Conservation (phyloP, 2,797 vertebrate species). For the Chrysocyon brachyurus region DNA sequence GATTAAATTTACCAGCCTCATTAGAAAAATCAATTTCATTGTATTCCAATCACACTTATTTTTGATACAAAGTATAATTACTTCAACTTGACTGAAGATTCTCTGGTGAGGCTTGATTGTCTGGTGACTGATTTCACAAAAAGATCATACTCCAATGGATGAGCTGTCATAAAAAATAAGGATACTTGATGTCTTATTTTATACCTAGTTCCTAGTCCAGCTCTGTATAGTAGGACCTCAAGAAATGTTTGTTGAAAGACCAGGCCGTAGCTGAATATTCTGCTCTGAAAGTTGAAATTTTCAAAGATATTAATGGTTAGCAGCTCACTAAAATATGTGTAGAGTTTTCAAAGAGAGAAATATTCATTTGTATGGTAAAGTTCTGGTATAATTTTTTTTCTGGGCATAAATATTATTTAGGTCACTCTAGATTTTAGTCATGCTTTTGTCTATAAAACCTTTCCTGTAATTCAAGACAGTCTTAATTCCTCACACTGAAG, state of each 20-base stretch:
- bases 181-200: background rate
- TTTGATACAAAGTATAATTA: background rate
- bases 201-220: background rate
- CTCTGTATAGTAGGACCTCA: background rate
- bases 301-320: background rate
- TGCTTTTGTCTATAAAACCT: background rate
- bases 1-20: background rate
- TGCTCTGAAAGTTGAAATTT: background rate
- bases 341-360: background rate
- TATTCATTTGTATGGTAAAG: background rate
- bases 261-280: background rate
- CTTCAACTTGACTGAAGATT: background rate
- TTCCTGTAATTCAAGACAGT: background rate
- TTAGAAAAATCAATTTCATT: slow-evolving; percentile 39
- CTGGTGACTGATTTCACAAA: background rate
- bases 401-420: background rate
- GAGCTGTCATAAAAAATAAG: background rate
- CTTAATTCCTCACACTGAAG: background rate
- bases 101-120: background rate
- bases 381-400: background rate
- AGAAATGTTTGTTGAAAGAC: background rate
- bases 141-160: background rate
- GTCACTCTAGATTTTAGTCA: slow-evolving; percentile 15
- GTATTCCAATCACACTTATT: background rate
- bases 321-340: background rate